A percentile compares a stretch with the other conserved stretches of the same genome.
Conservation (phyloP, 2,888 invertebrate species). For the Asteroscopus sphinx region DNA sequence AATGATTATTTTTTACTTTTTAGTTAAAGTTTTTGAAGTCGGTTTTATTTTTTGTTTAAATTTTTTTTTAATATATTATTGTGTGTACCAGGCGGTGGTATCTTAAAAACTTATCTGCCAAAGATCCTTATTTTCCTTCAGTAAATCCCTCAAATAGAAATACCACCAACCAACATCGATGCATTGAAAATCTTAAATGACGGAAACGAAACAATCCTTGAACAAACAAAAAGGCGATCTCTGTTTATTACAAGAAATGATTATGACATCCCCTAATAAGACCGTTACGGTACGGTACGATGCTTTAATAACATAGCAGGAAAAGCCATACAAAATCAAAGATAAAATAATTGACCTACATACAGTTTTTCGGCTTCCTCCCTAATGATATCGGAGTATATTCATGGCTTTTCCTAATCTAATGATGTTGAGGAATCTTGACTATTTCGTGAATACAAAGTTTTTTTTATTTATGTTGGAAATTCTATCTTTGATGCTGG, state of each 20-base stretch:
- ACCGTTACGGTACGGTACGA: constrained; percentile 13
- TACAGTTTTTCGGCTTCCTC: constrained; percentile 6
- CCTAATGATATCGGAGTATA: constrained; percentile 18
- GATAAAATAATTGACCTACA: constrained; percentile 44
- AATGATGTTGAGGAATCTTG: constrained; percentile 16
- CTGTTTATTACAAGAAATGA: constrained; percentile 31
- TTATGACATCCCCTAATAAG: constrained; percentile 37
- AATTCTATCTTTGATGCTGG: not conserved
- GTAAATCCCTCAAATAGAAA: no score
- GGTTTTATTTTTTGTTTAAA: no score
- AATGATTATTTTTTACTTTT: no score
- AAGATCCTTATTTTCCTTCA: no score
- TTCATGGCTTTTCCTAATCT: constrained; percentile 17
- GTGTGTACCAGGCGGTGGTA: no score
- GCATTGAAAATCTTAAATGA: not conserved
- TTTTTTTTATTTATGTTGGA: not conserved
- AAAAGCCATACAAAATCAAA: constrained; percentile 33
- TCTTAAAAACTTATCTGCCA: no score
- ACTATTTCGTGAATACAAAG: not conserved
- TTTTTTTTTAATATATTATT: no score
- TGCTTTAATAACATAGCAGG: constrained; percentile 35
- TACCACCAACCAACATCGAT: no score
- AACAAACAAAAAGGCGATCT: constrained; percentile 6
- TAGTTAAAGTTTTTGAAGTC: no score
- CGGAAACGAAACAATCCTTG: not conserved